A percentile compares a stretch with the other conserved stretches of the same genome.
Conservation (phyloP, 1,140 invertebrate species). For the Globodera rostochiensis region DNA sequence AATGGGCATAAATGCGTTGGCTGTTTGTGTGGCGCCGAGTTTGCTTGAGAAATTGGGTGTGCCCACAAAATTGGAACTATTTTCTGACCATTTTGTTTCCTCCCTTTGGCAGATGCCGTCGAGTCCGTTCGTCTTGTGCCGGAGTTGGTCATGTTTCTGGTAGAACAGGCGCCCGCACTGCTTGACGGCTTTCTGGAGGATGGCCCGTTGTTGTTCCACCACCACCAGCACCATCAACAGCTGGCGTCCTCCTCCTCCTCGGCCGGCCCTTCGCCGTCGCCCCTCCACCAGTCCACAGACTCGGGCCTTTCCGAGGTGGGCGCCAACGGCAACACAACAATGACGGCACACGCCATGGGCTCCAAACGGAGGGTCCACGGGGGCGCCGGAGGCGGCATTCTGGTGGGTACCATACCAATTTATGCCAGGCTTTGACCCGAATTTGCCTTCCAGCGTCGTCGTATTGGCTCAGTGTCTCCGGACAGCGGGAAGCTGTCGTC, state of each 20-base stretch:
- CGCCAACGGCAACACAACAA: conserved; percentile 10
- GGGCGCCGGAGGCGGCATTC: not conserved
- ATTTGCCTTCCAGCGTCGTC: not conserved
- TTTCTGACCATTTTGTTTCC: not conserved
- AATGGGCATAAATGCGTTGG: conserved; percentile 45
- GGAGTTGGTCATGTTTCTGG: conserved; percentile 45
- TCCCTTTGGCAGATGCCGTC: conserved; percentile 36
- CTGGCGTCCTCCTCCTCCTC: not conserved
- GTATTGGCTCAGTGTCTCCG: conserved; percentile 19
- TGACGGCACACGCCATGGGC: conserved; percentile 14
- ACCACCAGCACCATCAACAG: not conserved
- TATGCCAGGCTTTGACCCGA: not conserved
- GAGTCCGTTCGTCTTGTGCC: conserved; percentile 48
- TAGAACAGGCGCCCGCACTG: conserved; percentile 47
- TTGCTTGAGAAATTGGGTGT: conserved; percentile 53
- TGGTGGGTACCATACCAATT: not conserved
- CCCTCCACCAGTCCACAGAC: conserved; percentile 54
- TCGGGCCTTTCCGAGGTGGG: conserved; percentile 51
- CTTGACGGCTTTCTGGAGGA: conserved; percentile 52
- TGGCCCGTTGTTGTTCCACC: conserved; percentile 35
- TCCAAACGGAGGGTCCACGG: conserved; percentile 13
- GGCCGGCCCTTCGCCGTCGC: conserved; percentile 4
- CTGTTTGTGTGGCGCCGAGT: conserved; percentile 51
- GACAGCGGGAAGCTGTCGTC: conserved; percentile 29
- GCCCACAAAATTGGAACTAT: too few relatives aligned